phyloP scores from a whole-genome alignment of 1,140 invertebrate species.

The Scaptomyza montana region DNA sequence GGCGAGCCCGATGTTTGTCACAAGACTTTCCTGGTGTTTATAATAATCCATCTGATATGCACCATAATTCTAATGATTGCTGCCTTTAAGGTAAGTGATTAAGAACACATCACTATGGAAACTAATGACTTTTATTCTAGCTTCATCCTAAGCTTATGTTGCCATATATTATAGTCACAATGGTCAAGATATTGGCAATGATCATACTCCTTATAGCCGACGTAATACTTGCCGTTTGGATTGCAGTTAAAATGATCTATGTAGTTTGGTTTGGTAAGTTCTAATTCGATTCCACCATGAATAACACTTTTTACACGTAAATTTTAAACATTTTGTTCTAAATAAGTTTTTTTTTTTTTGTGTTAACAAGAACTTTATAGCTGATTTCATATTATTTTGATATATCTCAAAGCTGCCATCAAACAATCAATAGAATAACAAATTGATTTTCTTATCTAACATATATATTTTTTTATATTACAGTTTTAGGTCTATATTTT shows the following conservation, averaged over 20 bases:
- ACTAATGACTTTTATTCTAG: slow-evolving; percentile 18
- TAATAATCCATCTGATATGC: slow-evolving; percentile 45
- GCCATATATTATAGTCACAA: slow-evolving; percentile 41
- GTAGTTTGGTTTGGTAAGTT: slow-evolving; percentile 46
- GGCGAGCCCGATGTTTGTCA: slow-evolving; percentile 56
- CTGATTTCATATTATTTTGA: too few species aligned
- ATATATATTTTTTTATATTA: too few species aligned
- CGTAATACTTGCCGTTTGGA: slow-evolving; percentile 46
- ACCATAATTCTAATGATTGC: slow-evolving; percentile 33
- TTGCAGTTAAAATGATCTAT: slow-evolving; percentile 34
- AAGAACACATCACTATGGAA: not conserved
- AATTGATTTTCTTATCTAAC: too few species aligned
- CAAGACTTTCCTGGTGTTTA: slow-evolving; percentile 41
- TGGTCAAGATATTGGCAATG: slow-evolving; percentile 38
- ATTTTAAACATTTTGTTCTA: too few species aligned
- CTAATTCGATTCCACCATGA: too few species aligned
- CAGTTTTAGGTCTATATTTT: slow-evolving; percentile 44
- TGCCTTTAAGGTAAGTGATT: slow-evolving; percentile 30
- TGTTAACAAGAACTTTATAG: too few species aligned
- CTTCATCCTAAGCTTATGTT: slow-evolving; percentile 51
- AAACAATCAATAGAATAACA: too few species aligned
- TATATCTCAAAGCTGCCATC: too few species aligned
- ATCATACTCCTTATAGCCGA: slow-evolving; percentile 54
- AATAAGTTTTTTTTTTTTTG: not conserved
- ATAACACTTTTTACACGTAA: too few species aligned